Percentiles rank a stretch among this genome's conserved stretches.
Conservation (phyloP, 2,113 vertebrate species). For the Panurus biarmicus region DNA sequence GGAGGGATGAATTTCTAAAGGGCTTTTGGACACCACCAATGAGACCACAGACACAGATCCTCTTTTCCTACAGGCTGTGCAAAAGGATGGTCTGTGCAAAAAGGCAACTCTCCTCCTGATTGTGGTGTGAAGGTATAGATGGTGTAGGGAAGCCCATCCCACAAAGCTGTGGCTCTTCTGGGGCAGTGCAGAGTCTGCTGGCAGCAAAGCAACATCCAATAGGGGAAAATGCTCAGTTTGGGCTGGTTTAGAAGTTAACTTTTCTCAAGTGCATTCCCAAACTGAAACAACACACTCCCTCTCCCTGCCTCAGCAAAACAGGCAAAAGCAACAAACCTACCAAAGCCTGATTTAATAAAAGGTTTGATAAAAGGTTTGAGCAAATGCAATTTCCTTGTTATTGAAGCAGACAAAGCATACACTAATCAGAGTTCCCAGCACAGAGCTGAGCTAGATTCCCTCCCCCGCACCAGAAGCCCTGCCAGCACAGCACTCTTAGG, state of each 20-base stretch:
- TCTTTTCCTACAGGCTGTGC: background rate
- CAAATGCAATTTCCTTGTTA: background rate
- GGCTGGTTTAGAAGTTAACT: background rate
- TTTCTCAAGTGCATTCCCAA: background rate
- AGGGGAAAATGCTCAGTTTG: accelerated
- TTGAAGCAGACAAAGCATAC: background rate
- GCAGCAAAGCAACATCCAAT: background rate
- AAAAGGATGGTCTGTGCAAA: background rate
- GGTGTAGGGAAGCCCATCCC: background rate
- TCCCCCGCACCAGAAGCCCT: background rate
- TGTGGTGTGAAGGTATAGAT: background rate
- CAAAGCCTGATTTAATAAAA: background rate
- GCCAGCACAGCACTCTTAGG: background rate
- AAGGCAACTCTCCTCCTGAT: background rate
- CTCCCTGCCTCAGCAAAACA: background rate
- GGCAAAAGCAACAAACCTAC: background rate
- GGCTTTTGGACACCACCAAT: background rate
- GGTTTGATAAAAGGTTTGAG: background rate
- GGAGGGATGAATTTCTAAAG: background rate
- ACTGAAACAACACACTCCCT: background rate
- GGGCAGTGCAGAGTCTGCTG: background rate
- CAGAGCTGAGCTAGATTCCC: background rate
- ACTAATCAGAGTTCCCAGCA: background rate
- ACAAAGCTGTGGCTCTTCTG: background rate
- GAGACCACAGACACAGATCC: background rate